A percentile compares a stretch with the other conserved stretches of the same genome.
phyloP scores from a whole-genome alignment of 2,888 invertebrate species.

The Cataglyphis altisquamis region DNA sequence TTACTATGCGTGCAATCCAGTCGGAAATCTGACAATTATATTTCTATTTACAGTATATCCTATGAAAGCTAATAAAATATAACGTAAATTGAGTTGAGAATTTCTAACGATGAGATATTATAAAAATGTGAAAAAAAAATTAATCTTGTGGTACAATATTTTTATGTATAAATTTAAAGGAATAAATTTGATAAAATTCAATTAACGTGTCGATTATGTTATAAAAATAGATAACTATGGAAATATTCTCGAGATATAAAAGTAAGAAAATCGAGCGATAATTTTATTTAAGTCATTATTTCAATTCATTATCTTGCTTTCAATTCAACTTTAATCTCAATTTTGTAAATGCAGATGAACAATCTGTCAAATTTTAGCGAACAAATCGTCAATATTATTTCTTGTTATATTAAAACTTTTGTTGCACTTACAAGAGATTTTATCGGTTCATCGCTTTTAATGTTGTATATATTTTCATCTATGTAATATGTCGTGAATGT shows the following conservation, averaged over 20 bases:
- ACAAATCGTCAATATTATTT: conserved; percentile 5
- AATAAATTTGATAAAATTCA: conserved; percentile 3
- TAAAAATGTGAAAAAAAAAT: conserved; percentile 17
- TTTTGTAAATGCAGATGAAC: not conserved
- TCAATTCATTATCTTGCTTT: not conserved
- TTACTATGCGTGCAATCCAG: conserved; percentile 9
- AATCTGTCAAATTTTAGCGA: not conserved
- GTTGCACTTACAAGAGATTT: not conserved
- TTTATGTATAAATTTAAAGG: conserved; percentile 1
- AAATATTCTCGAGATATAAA: not conserved
- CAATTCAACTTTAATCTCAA: not conserved
- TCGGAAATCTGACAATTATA: conserved; percentile 7
- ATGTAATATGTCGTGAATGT: not conserved
- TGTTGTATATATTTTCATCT: conserved; percentile 1
- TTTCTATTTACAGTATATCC: conserved; percentile 15
- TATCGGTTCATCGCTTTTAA: not conserved
- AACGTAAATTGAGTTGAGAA: conserved; percentile 20
- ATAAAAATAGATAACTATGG: conserved; percentile 33
- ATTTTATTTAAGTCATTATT: not conserved
- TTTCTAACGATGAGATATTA: not conserved
- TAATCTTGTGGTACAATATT: not conserved
- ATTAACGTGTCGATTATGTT: not conserved
- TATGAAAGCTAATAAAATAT: conserved; percentile 17
- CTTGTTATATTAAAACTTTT: conserved; percentile 1
- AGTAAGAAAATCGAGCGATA: conserved; percentile 1